Evolutionary conservation across 92 coral and sea anemone genomes (phyloP), one percentile per base, ranked within the genome.

Genomic region (Paragorgia papillata): DNA sequence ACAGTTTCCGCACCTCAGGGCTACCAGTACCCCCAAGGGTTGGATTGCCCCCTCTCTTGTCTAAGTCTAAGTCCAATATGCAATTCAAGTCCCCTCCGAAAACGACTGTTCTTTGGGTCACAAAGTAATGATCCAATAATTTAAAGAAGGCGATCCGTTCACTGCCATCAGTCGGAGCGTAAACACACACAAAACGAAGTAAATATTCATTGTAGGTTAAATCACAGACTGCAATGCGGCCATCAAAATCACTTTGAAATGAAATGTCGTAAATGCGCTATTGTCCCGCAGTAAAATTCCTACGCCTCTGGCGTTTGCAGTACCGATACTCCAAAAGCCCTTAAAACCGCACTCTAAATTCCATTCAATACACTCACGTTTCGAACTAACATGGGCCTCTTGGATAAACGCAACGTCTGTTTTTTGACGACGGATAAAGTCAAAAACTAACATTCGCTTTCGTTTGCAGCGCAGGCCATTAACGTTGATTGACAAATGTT

Each of bases 1-100:
- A 35, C 10, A 14, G 0, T 0, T 22, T 31, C 15, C 26, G 10
- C 6, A 67, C 22, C 20, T 0, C 31, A 0, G 69, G 34, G 0
- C 34, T n/a, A 0, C 64, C 71, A 0, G 62, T 39, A 4, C 29
- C 24, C 8, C 73, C 73, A 4, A 41, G 19, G 4, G 0, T 0
- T 2, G 0, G 7, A 14, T 66, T 49, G 0, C 85, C 84, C 1
- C 90, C 90, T 9, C 59, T 27, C 27, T 86, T 77, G 32, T 82
- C 84, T 6, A 9, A 17, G 0, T 33, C 31, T 0, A 7, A 3
- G 18, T 86, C 87, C 1, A 67, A 35, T 24, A 68, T 9, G 29
- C 84, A 86, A 25, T 82, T 82, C 20, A 85, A 85, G 33, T 81
- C 80, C 0, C 89, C 86, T 0, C 75, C 86, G 0, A 75, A 5